These are phyloP conservation scores for Myrmophylax atrothorax DNA, from an alignment of 2,113 vertebrate genomes.

Conservation along the genomic window DNA sequence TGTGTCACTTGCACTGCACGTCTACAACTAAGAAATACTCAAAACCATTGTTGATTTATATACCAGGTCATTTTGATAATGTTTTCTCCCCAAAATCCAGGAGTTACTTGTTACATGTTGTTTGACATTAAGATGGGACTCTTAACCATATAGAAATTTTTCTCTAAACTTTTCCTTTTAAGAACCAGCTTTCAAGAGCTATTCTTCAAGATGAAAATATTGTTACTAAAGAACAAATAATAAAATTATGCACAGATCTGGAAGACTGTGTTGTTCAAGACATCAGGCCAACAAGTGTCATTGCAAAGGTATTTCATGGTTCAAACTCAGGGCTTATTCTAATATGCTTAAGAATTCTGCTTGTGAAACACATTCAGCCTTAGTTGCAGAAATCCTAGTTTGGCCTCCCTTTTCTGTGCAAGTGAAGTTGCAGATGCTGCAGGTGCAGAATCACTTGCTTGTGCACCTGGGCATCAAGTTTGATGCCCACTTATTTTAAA, in stretches of 20 bases:
- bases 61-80: not conserved
- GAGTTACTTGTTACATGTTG: not conserved
- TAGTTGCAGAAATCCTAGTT: not conserved
- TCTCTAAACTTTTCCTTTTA: not conserved
- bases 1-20: not conserved
- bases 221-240: not conserved
- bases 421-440: not conserved
- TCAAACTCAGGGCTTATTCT: not conserved
- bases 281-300: slow-evolving; percentile 1
- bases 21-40: not conserved
- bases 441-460: not conserved
- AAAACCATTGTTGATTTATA: not conserved
- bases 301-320: slow-evolving; percentile 1
- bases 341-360: not conserved
- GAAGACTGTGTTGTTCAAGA: slow-evolving; percentile 6
- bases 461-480: not conserved
- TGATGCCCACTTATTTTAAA: not conserved
- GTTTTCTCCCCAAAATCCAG: not conserved
- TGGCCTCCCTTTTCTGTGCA: not conserved
- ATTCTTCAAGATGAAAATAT: not conserved
- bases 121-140: not conserved
- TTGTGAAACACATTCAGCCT: not conserved
- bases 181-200: not conserved
- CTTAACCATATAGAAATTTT: not conserved
- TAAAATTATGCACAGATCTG: not conserved